phyloP scores from a whole-genome alignment of 2,797 vertebrate genomes.

The Falco cherrug region DNA sequence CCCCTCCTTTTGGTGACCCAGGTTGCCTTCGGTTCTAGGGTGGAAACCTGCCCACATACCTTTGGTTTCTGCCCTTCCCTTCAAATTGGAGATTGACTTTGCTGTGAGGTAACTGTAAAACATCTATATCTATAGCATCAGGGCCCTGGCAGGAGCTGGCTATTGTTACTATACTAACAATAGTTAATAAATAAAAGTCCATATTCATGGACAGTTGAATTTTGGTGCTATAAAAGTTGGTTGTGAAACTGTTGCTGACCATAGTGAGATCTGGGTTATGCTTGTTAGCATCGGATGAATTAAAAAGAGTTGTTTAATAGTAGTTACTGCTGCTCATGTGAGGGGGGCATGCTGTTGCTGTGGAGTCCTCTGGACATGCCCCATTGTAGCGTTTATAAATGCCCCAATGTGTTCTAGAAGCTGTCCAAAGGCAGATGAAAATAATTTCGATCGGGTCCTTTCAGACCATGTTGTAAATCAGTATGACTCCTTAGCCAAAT shows the following conservation, averaged over 20 bases:
- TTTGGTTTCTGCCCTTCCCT: background rate
- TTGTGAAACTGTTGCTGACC: background rate
- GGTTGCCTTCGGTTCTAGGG: background rate
- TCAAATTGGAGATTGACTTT: background rate
- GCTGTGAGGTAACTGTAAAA: background rate
- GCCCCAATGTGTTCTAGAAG: background rate
- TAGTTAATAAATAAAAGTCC: background rate
- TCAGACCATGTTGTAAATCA: conserved; percentile 48
- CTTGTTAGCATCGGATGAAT: background rate
- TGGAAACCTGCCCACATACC: background rate
- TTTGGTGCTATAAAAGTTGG: background rate
- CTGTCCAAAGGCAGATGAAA: conserved; percentile 7
- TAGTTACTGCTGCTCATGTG: background rate
- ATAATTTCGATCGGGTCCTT: background rate
- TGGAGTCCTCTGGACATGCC: background rate
- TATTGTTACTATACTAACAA: background rate
- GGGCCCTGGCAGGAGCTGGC: background rate
- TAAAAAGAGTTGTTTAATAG: background rate
- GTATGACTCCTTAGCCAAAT: conserved; percentile 5
- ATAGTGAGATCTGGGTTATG: too few relatives aligned
- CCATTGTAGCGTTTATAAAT: background rate
- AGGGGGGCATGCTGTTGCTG: background rate
- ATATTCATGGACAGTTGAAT: background rate
- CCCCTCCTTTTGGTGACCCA: too few relatives aligned
- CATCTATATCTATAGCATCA: too few relatives aligned